These are phyloP conservation scores for Girardinichthys multiradiatus DNA, from an alignment of 2,113 vertebrate species.

Conservation along the genomic window DNA sequence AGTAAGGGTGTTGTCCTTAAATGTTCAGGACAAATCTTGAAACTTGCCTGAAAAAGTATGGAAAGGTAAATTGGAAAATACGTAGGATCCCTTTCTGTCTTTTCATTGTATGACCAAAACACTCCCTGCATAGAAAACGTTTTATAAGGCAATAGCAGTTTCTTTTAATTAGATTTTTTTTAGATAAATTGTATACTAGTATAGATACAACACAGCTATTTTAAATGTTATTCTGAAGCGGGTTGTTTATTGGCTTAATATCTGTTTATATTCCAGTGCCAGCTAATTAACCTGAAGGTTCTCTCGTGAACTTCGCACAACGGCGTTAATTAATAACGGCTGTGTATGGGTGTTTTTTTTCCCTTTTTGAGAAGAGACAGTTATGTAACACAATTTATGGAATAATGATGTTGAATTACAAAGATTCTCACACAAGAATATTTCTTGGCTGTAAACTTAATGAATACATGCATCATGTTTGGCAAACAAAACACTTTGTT, in stretches of 20 bases:
- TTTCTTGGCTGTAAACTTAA: neutral
- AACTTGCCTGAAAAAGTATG: neutral
- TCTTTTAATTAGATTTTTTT: neutral
- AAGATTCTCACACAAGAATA: neutral
- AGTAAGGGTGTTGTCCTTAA: neutral
- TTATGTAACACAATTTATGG: too few species aligned
- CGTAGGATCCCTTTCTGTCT: neutral
- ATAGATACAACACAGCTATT: neutral
- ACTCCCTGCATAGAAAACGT: conserved; percentile 12
- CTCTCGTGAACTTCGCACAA: too few species aligned
- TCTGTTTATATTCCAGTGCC: conserved; percentile 6
- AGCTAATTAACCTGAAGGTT: neutral
- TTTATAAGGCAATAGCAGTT: neutral
- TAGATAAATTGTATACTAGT: neutral
- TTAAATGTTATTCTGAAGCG: conserved; percentile 12
- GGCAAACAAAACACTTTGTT: conserved; percentile 37
- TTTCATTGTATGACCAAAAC: conserved; percentile 24
- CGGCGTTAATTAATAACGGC: too few species aligned
- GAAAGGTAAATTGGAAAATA: neutral
- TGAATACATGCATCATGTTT: neutral
- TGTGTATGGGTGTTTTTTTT: too few species aligned
- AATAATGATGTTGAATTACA: too few species aligned
- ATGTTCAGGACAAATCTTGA: neutral
- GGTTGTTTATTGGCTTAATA: conserved; percentile 28
- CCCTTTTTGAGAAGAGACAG: too few species aligned